These are phyloP conservation scores for Pocota personata DNA, from an alignment of 2,888 invertebrate species.

Conservation along the genomic window DNA sequence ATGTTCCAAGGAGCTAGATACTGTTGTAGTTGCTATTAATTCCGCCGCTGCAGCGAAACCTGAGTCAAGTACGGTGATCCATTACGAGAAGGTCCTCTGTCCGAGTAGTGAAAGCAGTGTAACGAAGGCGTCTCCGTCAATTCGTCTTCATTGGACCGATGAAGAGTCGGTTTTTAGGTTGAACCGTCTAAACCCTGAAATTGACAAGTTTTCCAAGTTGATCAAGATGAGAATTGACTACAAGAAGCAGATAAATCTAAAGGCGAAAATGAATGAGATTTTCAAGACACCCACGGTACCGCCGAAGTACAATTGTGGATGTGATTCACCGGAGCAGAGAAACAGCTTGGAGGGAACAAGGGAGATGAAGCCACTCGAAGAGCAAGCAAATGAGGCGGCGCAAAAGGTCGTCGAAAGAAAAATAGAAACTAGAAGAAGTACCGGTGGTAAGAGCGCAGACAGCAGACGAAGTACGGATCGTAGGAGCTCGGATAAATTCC, in stretches of 20 bases:
- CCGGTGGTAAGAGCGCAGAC: conserved; percentile 35
- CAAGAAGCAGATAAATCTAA: conserved; percentile 72
- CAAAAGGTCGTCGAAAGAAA: not conserved
- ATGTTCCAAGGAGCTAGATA: conserved; percentile 65
- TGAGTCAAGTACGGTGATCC: conserved; percentile 32
- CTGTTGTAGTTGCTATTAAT: not conserved
- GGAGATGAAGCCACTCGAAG: conserved; percentile 12
- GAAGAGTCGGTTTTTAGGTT: conserved; percentile 77
- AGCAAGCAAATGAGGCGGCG: not conserved
- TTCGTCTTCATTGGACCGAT: conserved; percentile 72
- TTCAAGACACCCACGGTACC: conserved; percentile 77
- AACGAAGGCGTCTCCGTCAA: conserved; percentile 58
- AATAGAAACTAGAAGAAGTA: conserved; percentile 47
- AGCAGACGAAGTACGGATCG: not conserved
- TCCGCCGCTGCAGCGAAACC: not conserved
- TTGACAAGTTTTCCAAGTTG: conserved; percentile 73
- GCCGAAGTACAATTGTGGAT: conserved; percentile 62
- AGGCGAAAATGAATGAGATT: conserved; percentile 73
- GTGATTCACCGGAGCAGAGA: conserved; percentile 31
- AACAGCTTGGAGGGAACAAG: conserved; percentile 11
- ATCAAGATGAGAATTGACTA: conserved; percentile 70
- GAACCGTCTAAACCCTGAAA: conserved; percentile 76
- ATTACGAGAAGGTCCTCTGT: conserved; percentile 74
- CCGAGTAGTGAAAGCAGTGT: conserved; percentile 71
- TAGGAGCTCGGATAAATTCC: conserved; percentile 39